These are phyloP conservation scores for Norana najaformis DNA, from an alignment of 2,888 invertebrate species.

Conservation along the genomic window DNA sequence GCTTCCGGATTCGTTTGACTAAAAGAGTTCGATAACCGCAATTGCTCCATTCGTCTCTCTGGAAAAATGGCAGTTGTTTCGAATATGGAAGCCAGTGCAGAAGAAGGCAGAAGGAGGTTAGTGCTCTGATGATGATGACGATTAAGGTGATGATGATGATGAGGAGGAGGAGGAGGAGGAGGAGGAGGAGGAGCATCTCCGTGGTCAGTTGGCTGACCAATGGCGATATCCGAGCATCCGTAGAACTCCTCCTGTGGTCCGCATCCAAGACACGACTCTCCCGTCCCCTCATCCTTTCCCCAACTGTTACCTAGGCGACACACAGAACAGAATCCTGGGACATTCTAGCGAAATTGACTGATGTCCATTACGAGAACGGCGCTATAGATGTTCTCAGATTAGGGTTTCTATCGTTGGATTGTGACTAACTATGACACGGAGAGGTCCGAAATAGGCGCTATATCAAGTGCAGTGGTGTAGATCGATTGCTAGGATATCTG, in stretches of 20 bases:
- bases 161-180: background rate
- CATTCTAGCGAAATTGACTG: background rate
- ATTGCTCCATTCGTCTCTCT: background rate
- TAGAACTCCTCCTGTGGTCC: conserved; percentile 46
- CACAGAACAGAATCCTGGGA: background rate
- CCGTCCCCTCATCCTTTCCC: conserved; percentile 38
- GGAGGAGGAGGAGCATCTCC: background rate
- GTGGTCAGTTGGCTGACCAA: conserved; percentile 27
- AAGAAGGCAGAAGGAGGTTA: background rate
- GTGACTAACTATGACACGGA: no score
- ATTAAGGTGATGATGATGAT: background rate
- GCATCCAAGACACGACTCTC: conserved; percentile 42
- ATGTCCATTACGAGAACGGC: no score
- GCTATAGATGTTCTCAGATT: no score
- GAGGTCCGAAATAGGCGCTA: no score
- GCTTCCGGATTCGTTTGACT: background rate
- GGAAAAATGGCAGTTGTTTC: background rate
- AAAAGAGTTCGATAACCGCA: background rate
- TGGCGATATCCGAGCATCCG: conserved; percentile 45
- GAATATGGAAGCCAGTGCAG: background rate
- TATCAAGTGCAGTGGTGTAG: no score
- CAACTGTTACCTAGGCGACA: conserved; percentile 44
- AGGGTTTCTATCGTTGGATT: no score
- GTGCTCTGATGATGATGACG: background rate
- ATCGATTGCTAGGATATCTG: no score